phyloP scores from a whole-genome alignment of 1,140 invertebrate species.

The Aphis gossypii region DNA sequence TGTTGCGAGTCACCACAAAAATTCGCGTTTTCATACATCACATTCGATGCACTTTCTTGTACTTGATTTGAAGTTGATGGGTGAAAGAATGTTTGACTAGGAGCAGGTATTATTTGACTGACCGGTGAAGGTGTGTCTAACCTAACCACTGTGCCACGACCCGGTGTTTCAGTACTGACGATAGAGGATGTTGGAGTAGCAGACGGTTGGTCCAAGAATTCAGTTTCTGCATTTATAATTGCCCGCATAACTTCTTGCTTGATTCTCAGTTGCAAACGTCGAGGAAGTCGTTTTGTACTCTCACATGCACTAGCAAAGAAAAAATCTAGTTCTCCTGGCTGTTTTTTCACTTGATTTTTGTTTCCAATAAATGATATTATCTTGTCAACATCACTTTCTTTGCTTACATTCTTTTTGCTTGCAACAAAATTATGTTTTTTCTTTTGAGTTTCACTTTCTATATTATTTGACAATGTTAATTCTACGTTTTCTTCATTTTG shows the following conservation, averaged over 20 bases:
- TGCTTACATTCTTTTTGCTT: too few relatives aligned
- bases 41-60: constrained; percentile 7
- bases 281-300: constrained; percentile 27
- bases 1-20: constrained; percentile 23
- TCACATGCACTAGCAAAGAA: constrained; percentile 7
- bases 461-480: too few relatives aligned
- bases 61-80: constrained; percentile 28
- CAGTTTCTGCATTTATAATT: constrained; percentile 39
- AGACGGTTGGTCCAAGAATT: constrained; percentile 9
- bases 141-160: neutral
- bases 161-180: constrained; percentile 27
- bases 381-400: too few relatives aligned
- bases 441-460: too few relatives aligned
- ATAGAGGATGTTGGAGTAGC: constrained; percentile 33
- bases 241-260: neutral
- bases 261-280: constrained; percentile 4
- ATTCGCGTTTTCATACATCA: constrained; percentile 21
- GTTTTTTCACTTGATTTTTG: too few relatives aligned
- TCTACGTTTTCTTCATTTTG: too few relatives aligned
- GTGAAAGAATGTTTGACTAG: constrained; percentile 1
- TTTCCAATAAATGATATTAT: too few relatives aligned
- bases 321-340: too few relatives aligned
- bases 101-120: constrained; percentile 34
- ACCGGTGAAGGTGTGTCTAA: constrained; percentile 19
- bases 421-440: too few relatives aligned